Percentiles rank a stretch among this genome's conserved stretches.
Conservation (phyloP, 2,113 vertebrate genomes). For the Gallinago paraguaiae region DNA sequence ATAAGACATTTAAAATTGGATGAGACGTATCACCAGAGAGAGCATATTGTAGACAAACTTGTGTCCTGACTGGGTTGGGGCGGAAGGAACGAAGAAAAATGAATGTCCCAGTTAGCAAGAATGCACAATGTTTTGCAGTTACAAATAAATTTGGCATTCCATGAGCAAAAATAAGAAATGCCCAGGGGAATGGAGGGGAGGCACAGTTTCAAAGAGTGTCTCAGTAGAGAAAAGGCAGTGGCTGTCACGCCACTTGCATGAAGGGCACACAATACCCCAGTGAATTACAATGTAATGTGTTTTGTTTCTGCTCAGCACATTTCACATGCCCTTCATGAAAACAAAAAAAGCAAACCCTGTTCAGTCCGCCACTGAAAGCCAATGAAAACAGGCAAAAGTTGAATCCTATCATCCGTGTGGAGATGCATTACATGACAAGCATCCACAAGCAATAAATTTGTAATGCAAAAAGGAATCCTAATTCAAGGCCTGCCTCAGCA, state of each 20-base stretch:
- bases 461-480: constrained; percentile 20
- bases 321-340: not conserved
- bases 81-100: not conserved
- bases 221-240: not conserved
- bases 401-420: not conserved
- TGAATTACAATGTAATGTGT: not conserved
- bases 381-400: constrained; percentile 28
- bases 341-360: not conserved
- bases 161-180: not conserved
- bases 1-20: not conserved
- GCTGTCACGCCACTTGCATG: not conserved
- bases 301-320: constrained; percentile 9
- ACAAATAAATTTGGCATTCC: constrained; percentile 2
- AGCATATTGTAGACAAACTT: not conserved
- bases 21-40: not conserved
- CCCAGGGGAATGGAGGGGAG: not conserved
- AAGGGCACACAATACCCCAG: constrained; percentile 5
- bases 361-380: not conserved
- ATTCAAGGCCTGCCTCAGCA: not conserved
- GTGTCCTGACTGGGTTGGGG: not conserved
- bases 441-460: constrained; percentile 31
- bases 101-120: not conserved
- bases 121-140: not conserved
- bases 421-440: constrained; percentile 1
- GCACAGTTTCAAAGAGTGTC: not conserved